Base-by-base conservation (phyloP, 2,797 vertebrate species). In the Chromobotia macracanthus region DNA sequence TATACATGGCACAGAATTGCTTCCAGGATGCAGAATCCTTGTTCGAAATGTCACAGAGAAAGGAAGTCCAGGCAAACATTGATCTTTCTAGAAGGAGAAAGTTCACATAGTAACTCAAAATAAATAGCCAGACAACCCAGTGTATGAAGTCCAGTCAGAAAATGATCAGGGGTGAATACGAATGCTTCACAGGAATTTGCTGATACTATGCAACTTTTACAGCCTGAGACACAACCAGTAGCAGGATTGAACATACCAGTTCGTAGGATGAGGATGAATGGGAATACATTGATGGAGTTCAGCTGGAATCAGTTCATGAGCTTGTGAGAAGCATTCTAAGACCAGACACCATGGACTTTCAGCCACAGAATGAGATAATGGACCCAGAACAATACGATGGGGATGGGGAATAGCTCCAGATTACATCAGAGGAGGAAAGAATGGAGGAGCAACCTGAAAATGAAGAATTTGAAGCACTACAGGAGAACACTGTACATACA, bases 161-260 rank as follows among this genome's bases (percentile, higher is more conserved):
- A 75, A 25, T 44, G 78, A 74, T 19, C 48, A 51, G 7, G 83
- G 81, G 16, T 23, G 25, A 9, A 66, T 9, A 0, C 19, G 64
- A 28, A n/a, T 84, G 13, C 21, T 78, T 10, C 74, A 84, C 16
- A 23, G 71, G 7, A 85, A 83, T 12, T 51, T 79, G 16, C 35
- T 79, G 23, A 18, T 79, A 1, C 75, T 70, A 3, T 85, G 74
- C 56, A 78, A 85, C 69, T 82, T 84, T 21, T 28, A 28, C 69
- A 80, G 19, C 77, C 77, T 16, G 69, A 60, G 8, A 18, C 19
- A 11, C 3, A n/a, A 23, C 12, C 13, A 3, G 12, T 23, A 12
- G 41, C 31, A 23, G 21, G 60, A 16, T n/a, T 41, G 35, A 21
- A 38, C 16, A 19, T 58, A 60, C 11, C 38, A 23, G 55, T 58